Percentiles rank a stretch among this genome's conserved stretches.
Conservation (phyloP, 1,140 invertebrate species). For the Drosophila virilis region DNA sequence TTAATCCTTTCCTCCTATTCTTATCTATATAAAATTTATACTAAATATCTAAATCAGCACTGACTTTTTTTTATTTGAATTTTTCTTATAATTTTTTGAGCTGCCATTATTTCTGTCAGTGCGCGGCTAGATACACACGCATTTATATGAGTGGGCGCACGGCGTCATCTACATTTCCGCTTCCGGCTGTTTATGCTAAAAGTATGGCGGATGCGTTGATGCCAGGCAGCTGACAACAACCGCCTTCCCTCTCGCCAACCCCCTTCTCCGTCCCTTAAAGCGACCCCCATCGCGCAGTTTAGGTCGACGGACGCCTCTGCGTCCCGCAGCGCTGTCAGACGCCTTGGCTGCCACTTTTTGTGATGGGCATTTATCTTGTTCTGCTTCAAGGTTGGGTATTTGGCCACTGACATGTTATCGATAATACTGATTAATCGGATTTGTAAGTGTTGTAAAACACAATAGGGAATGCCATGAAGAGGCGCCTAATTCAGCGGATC, state of each 20-base stretch:
- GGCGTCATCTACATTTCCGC: slow-evolving; percentile 81
- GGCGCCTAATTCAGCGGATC: no score
- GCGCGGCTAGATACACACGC: not conserved
- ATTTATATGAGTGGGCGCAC: slow-evolving; percentile 33
- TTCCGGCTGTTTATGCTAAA: slow-evolving; percentile 82
- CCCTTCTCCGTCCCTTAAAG: not conserved
- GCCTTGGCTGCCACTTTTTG: slow-evolving; percentile 58
- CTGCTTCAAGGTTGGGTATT: slow-evolving; percentile 12
- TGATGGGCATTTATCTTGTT: slow-evolving; percentile 59
- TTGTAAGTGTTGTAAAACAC: not conserved
- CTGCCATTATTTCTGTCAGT: not conserved
- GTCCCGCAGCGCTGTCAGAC: slow-evolving; percentile 73
- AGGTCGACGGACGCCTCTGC: slow-evolving; percentile 14
- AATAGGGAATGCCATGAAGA: not conserved
- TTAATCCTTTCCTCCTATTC: no score
- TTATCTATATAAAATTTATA: no score
- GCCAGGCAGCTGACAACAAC: slow-evolving; percentile 22
- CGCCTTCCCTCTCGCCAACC: slow-evolving; percentile 4
- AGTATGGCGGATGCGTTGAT: slow-evolving; percentile 71
- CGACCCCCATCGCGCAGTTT: not conserved
- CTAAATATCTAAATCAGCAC: no score
- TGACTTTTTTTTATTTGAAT: no score
- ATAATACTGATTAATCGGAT: slow-evolving; percentile 45
- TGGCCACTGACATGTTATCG: slow-evolving; percentile 41
- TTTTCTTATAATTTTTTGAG: not conserved